Base-by-base conservation (phyloP, 2,113 vertebrate species). In the Toxotes chatareus region DNA sequence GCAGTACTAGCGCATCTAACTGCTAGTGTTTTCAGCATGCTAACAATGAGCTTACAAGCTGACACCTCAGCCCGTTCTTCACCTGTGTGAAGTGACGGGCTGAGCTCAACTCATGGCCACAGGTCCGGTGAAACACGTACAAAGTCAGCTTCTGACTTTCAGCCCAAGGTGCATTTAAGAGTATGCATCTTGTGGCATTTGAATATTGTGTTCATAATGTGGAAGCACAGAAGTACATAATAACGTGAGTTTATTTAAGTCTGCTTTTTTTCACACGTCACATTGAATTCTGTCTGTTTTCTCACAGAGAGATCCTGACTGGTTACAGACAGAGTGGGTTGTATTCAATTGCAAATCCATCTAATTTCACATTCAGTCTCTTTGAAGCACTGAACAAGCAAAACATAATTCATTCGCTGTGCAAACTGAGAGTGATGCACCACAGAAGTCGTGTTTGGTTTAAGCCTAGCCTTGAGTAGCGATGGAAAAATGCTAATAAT, bases 31-130 rank as follows among this genome's bases (percentile, higher is more conserved):
- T 36, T 36, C 27, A 27, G 27, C 27, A 27, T 27, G 27, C 27
- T 27, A 27, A 27, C 27, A 27, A 27, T 27, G 27, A 27, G 27
- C 27, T 27, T 27, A 27, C 13, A 42, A 71, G 46, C 75, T 51
- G 69, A 70, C 70, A 59, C 66, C 49, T 69, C 64, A 27, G 27
- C 27, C 27, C 27, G 27, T 27, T 27, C 27, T 27, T 27, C 27
- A 56, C 75, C 31, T 56, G 44, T 63, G 47, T 64, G 36, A 66
- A 40, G 49, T 56, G 56, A 73, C 17, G 2, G 27, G 27, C 27
- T 27, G 27, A 27, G 46, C 36, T 62, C 31, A 42, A 62, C 83
- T 61, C 19, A n/a, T 61, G 53, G 42, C 49, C 11, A 12, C 49
- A 51, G 38, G 27, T 34, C 51, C 57, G 62, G 3, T 63, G 57